Percentiles rank a stretch among this genome's conserved stretches.
Evolutionary conservation across 2,113 vertebrate species (phyloP).

Genomic region (Camelus dromedarius): DNA sequence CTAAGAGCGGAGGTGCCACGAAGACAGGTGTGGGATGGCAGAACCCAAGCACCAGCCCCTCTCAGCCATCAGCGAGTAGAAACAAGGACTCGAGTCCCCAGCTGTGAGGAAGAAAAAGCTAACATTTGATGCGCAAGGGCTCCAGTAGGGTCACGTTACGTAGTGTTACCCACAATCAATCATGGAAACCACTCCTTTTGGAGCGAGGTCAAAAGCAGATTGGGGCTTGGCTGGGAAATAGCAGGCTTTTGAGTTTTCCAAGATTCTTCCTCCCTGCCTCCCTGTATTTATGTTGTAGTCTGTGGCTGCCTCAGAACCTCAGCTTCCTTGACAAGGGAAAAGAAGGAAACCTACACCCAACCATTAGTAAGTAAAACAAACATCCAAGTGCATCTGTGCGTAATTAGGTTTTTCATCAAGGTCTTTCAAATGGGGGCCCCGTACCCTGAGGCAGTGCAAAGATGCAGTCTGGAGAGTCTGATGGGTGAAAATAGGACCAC

Average conservation of each 20-base stretch:
- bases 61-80: not conserved
- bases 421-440: not conserved
- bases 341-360: slow-evolving; percentile 45
- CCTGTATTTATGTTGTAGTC: not conserved
- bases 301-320: slow-evolving; percentile 46
- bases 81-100: not conserved
- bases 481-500: not conserved
- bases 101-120: not conserved
- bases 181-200: slow-evolving; percentile 51
- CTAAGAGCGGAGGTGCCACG: accelerated
- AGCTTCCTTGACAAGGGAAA: slow-evolving; percentile 48
- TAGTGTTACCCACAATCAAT: not conserved
- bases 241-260: slow-evolving; percentile 12
- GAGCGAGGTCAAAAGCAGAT: slow-evolving; percentile 68
- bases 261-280: slow-evolving; percentile 56
- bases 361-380: slow-evolving; percentile 32
- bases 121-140: not conserved
- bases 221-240: slow-evolving; percentile 69
- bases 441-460: not conserved
- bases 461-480: not conserved
- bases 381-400: not conserved
- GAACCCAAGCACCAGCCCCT: too few relatives aligned
- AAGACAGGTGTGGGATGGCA: not conserved
- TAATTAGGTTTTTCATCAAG: not conserved
- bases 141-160: accelerated